Conservation (phyloP, 2,888 invertebrate genomes). For the Xestia sexstrigata region DNA sequence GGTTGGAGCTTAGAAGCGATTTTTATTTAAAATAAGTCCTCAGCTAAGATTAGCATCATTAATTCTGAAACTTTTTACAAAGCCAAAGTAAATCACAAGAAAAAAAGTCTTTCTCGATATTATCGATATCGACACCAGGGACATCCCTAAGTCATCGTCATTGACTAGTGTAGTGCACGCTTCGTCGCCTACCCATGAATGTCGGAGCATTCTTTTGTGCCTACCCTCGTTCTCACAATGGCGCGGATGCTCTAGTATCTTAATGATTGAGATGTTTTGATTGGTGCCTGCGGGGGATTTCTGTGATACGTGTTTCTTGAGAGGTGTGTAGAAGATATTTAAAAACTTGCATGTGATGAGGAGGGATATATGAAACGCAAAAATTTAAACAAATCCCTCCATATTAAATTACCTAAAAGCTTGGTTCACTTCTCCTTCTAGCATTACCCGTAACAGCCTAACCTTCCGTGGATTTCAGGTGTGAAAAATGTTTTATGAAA, state of each 20-base stretch:
- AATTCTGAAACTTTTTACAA: not conserved
- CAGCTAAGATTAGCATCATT: not conserved
- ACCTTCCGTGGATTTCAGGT: no score
- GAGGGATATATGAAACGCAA: no score
- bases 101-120: not conserved
- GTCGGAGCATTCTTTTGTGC: conserved; percentile 86
- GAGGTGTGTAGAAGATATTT: not conserved
- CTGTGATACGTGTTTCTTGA: conserved; percentile 37
- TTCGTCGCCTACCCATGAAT: conserved; percentile 88
- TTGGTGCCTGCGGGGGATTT: conserved; percentile 43
- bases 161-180: conserved; percentile 87
- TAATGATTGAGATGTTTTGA: conserved; percentile 67
- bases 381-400: no score
- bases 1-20: not conserved
- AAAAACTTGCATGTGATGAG: no score
- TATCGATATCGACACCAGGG: conserved; percentile 43
- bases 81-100: not conserved
- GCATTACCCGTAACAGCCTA: no score
- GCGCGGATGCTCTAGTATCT: conserved; percentile 58
- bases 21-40: not conserved
- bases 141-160: conserved; percentile 83
- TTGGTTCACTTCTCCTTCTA: no score
- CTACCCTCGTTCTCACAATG: conserved; percentile 68
- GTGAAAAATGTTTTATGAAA: no score
- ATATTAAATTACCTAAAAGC: no score